Conservation (phyloP, 2,797 vertebrate genomes). For the Rhinatrema bivittatum region DNA sequence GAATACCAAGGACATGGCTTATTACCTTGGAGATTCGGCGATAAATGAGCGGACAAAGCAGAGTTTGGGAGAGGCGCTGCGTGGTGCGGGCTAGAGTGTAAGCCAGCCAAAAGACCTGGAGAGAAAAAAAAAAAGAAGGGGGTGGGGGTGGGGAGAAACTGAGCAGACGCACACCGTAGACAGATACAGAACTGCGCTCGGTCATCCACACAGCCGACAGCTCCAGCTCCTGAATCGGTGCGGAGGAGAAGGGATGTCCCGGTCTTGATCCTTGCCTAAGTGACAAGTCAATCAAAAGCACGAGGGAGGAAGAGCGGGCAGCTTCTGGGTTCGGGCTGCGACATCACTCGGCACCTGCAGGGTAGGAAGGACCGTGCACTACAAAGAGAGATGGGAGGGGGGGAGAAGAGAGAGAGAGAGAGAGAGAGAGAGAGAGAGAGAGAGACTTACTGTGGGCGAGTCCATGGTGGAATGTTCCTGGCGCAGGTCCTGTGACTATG, state of each 20-base stretch:
- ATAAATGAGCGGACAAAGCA: constrained; percentile 60
- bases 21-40: constrained; percentile 70
- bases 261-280: too few species aligned
- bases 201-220: constrained; percentile 6
- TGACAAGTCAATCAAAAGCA: too few species aligned
- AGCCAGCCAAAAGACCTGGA: constrained; percentile 70
- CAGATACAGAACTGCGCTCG: constrained; percentile 28
- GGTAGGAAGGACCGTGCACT: too few species aligned
- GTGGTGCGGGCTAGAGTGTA: constrained; percentile 62
- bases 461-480: constrained; percentile 67
- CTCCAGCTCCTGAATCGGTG: too few species aligned
- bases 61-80: constrained; percentile 58
- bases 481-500: constrained; percentile 66
- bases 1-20: constrained; percentile 15
- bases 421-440: too few species aligned
- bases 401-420: background rate
- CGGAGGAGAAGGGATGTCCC: too few species aligned
- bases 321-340: too few species aligned
- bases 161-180: constrained; percentile 43
- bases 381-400: too few species aligned
- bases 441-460: constrained; percentile 68
- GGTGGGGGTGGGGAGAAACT: constrained; percentile 13
- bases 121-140: constrained; percentile 43
- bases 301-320: too few species aligned
- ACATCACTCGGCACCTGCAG: too few species aligned